Evolutionary conservation across 2,113 vertebrate genomes (phyloP).

Genomic region (Chamaetylas fuelleborni): DNA sequence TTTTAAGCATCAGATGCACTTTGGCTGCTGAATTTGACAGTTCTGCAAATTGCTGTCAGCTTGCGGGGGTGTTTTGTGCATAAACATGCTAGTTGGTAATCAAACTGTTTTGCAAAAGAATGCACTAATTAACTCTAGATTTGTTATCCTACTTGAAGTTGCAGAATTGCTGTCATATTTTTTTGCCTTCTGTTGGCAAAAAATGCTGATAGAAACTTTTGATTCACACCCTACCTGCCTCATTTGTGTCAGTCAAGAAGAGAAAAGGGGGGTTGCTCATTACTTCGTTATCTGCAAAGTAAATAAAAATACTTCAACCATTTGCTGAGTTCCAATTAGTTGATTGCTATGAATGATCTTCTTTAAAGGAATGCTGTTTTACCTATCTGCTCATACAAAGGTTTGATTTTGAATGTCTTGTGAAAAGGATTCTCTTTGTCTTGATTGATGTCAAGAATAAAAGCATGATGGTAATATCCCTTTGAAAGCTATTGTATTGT

Average conservation of each 20-base stretch:
- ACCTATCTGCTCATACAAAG: constrained; percentile 73
- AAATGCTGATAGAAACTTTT: constrained; percentile 72
- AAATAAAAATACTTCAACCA: constrained; percentile 75
- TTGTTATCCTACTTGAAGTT: constrained; percentile 64
- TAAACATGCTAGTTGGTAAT: constrained; percentile 35
- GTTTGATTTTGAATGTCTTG: constrained; percentile 80
- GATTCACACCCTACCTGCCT: constrained; percentile 69
- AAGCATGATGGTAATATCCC: constrained; percentile 81
- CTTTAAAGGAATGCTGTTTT: constrained; percentile 74
- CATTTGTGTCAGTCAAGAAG: constrained; percentile 66
- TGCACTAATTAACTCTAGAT: constrained; percentile 60
- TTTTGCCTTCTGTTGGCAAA: constrained; percentile 50
- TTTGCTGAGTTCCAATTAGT: constrained; percentile 75
- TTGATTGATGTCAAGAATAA: constrained; percentile 84
- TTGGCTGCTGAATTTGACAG: constrained; percentile 50
- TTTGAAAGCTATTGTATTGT: constrained; percentile 83
- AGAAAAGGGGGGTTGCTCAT: constrained; percentile 23
- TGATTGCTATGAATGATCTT: constrained; percentile 71
- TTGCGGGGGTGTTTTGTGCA: constrained; percentile 42
- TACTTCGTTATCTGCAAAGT: constrained; percentile 64
- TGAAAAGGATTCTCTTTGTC: constrained; percentile 83
- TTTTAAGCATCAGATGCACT: constrained; percentile 13
- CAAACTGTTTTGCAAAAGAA: constrained; percentile 61
- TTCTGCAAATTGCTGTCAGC: constrained; percentile 63
- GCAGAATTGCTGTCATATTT: constrained; percentile 32